Percentiles rank a stretch among this genome's conserved stretches.
Conservation (phyloP, 2,113 vertebrate species). For the Phasianus colchicus region DNA sequence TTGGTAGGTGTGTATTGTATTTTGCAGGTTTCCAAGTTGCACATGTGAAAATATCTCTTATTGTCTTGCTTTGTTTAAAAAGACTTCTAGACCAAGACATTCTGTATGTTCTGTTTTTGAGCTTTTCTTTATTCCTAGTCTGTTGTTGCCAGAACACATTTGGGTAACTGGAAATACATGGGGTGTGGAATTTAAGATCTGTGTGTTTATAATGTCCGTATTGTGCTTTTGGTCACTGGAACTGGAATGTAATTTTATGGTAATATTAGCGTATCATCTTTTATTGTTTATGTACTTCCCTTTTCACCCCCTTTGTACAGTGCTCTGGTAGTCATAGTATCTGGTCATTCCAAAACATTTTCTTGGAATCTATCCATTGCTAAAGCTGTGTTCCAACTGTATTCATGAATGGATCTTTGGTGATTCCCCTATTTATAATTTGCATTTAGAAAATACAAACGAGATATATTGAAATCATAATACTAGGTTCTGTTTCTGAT, state of each 20-base stretch:
- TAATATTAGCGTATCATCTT: neutral
- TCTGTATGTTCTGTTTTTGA: neutral
- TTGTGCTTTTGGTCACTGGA: neutral
- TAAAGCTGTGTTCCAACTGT: neutral
- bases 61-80: neutral
- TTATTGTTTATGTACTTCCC: neutral
- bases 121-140: neutral
- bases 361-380: conserved; percentile 16
- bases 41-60: neutral
- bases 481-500: neutral
- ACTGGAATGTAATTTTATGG: neutral
- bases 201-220: neutral
- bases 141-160: neutral
- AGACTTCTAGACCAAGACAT: neutral
- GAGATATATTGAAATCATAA: neutral
- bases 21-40: neutral
- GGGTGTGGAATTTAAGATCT: neutral
- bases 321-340: neutral
- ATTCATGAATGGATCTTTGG: neutral
- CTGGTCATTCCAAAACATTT: neutral
- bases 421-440: neutral
- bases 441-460: neutral
- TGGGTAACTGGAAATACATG: neutral
- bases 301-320: neutral
- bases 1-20: neutral